Percentiles rank a stretch among this genome's conserved stretches.
Conservation (phyloP, 1,140 invertebrate genomes). For the Manduca sexta region DNA sequence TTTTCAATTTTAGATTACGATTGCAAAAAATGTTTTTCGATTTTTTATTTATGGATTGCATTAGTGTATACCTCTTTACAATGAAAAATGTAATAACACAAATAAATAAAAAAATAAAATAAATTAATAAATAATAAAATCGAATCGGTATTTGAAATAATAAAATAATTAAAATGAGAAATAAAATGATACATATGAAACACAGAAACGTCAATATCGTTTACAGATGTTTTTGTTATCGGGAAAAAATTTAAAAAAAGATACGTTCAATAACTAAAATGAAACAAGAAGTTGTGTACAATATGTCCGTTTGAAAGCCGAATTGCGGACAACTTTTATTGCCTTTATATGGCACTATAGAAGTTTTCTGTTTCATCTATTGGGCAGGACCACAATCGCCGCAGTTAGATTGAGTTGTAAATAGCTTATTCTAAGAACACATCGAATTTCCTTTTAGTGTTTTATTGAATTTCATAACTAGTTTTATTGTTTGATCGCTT, state of each 20-base stretch:
- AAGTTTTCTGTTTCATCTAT: conserved; percentile 48
- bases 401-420: conserved; percentile 44
- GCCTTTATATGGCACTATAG: conserved; percentile 39
- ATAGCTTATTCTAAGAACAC: conserved; percentile 48
- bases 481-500: conserved; percentile 22
- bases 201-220: too few species aligned
- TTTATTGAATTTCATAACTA: conserved; percentile 50
- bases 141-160: too few species aligned
- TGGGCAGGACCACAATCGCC: conserved; percentile 39
- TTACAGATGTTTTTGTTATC: too few species aligned
- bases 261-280: conserved; percentile 23
- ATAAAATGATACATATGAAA: too few species aligned
- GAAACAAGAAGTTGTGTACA: conserved; percentile 35
- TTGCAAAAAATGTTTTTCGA: too few species aligned
- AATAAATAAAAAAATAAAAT: too few species aligned
- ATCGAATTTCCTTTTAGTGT: conserved; percentile 40
- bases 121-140: too few species aligned
- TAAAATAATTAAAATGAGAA: too few species aligned
- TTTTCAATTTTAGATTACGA: too few species aligned
- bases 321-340: conserved; percentile 54
- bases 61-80: too few species aligned
- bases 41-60: too few species aligned
- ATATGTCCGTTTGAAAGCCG: conserved; percentile 34
- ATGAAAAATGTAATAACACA: too few species aligned
- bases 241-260: conserved; percentile 3